phyloP scores from a whole-genome alignment of 2,113 vertebrate species.

The Cyprinodon brontotheroides region DNA sequence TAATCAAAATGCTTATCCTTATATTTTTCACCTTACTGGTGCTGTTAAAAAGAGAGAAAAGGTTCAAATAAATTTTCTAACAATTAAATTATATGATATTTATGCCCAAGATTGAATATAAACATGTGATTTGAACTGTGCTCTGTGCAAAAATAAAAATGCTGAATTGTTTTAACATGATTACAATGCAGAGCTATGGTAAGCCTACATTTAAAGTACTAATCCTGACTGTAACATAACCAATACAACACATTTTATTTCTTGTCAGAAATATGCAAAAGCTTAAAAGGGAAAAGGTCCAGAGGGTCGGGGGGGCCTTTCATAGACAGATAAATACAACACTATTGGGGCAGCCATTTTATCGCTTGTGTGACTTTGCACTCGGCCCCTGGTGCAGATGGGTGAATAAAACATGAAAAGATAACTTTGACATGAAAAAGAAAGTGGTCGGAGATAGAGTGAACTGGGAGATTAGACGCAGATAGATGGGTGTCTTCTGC shows the following conservation, averaged over 20 bases:
- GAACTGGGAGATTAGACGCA: conserved; percentile 42
- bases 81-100: too few species aligned
- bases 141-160: neutral
- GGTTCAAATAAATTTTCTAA: too few species aligned
- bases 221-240: neutral
- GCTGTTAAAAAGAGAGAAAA: too few species aligned
- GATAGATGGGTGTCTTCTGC: conserved; percentile 13
- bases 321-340: conserved; percentile 39
- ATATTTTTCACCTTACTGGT: too few species aligned
- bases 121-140: too few species aligned
- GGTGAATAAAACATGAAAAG: conserved; percentile 55
- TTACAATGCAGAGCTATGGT: neutral
- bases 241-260: conserved; percentile 12
- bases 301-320: conserved; percentile 17
- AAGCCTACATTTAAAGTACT: conserved; percentile 1
- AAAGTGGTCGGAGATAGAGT: conserved; percentile 39
- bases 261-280: neutral
- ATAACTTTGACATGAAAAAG: conserved; percentile 57
- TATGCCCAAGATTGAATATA: too few species aligned
- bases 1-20: too few species aligned
- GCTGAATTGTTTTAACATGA: neutral
- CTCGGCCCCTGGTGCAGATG: conserved; percentile 28
- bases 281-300: conserved; percentile 25
- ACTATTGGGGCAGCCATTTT: conserved; percentile 23
- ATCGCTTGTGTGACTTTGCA: conserved; percentile 46